Percentiles rank a stretch among this genome's conserved stretches.
These are phyloP conservation scores for Hippocampus zosterae DNA, from an alignment of 2,113 vertebrate genomes.

Conservation along the genomic window DNA sequence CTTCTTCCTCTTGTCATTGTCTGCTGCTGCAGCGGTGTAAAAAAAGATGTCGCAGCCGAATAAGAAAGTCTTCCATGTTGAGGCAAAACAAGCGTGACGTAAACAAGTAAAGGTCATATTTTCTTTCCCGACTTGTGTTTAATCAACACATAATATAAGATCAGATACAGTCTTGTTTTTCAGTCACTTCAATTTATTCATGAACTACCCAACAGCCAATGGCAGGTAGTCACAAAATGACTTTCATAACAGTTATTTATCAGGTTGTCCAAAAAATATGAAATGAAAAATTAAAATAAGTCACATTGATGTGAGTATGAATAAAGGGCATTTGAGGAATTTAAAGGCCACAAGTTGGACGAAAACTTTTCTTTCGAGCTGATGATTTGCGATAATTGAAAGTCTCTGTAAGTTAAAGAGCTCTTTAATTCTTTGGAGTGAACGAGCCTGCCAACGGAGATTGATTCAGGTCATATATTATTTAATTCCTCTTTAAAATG, in stretches of 20 bases:
- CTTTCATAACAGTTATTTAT: not conserved
- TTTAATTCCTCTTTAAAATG: slow-evolving; percentile 34
- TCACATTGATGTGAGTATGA: not conserved
- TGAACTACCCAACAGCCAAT: not conserved
- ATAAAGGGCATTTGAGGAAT: not conserved
- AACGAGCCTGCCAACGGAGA: slow-evolving; percentile 9
- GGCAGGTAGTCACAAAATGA: not conserved
- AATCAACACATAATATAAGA: no score
- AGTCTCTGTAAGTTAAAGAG: slow-evolving; percentile 5
- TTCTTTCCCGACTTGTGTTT: no score
- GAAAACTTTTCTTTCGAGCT: not conserved
- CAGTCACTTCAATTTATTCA: not conserved
- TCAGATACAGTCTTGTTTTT: no score
- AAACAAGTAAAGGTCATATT: no score
- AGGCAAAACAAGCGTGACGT: no score
- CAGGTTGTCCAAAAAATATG: not conserved
- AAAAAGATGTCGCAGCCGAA: no score
- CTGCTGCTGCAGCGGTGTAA: no score
- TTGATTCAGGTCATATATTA: slow-evolving; percentile 38
- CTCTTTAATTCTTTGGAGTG: slow-evolving; percentile 23
- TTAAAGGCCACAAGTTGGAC: not conserved
- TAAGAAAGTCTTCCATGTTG: no score
- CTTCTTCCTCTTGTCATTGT: no score
- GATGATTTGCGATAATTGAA: slow-evolving; percentile 21
- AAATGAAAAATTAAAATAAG: not conserved